Percentiles rank a stretch among this genome's conserved stretches.
phyloP scores from a whole-genome alignment of 2,888 invertebrate genomes.

The Agonopterix heracliana region DNA sequence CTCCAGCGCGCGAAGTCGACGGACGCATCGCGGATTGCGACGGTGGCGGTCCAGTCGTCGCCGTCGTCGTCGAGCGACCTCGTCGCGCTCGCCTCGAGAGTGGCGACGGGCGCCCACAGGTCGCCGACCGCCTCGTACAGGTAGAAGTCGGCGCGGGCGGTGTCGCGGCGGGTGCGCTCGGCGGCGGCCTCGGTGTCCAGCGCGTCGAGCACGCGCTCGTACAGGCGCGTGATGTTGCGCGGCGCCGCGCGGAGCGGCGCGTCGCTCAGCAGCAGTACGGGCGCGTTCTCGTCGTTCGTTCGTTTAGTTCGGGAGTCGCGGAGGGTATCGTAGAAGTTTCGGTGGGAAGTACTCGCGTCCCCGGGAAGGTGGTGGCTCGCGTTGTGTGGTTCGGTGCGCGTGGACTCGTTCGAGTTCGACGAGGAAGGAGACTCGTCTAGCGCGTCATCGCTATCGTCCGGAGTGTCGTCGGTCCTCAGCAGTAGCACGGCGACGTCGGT shows the following conservation, averaged over 20 bases:
- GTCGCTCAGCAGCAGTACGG: conserved; percentile 7
- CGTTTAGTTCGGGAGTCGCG: too few species aligned
- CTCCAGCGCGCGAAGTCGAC: conserved; percentile 19
- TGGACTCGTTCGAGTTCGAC: too few species aligned
- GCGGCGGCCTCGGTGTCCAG: conserved; percentile 13
- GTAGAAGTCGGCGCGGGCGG: conserved; percentile 21
- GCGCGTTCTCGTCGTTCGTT: background rate
- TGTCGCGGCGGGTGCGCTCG: conserved; percentile 11
- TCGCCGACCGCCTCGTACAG: conserved; percentile 25
- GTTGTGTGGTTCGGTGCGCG: too few species aligned
- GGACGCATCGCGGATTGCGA: conserved; percentile 22
- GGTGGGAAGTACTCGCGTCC: too few species aligned
- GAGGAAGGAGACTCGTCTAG: too few species aligned
- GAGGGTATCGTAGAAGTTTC: too few species aligned
- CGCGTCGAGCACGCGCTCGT: conserved; percentile 19
- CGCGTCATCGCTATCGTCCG: background rate
- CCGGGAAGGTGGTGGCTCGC: too few species aligned
- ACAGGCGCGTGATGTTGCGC: conserved; percentile 8
- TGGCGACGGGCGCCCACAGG: conserved; percentile 29
- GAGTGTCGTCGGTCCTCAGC: background rate
- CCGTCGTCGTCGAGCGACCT: conserved; percentile 24
- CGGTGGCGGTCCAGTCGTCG: conserved; percentile 28
- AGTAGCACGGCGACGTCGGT: background rate
- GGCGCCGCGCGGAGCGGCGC: conserved; percentile 3
- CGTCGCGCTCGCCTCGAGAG: conserved; percentile 22